A percentile compares a stretch with the other conserved stretches of the same genome.
Evolutionary conservation across 1,140 invertebrate species (phyloP).

Genomic region (Micrasema minimum): DNA sequence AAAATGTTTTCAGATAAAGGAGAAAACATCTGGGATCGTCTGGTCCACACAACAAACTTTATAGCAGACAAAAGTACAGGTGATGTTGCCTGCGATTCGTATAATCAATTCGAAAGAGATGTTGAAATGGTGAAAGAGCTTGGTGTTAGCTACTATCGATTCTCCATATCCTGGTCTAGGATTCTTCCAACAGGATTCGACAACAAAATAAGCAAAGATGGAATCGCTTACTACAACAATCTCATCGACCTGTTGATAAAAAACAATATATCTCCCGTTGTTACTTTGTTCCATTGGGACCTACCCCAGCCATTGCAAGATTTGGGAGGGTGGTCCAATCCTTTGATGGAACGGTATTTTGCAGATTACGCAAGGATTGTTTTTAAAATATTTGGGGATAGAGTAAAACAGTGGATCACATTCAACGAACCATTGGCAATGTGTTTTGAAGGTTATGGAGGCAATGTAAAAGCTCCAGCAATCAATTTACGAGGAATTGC

Average conservation of each 20-base stretch:
- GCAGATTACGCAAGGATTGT: constrained; percentile 67
- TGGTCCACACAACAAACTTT: constrained; percentile 58
- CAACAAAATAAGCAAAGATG: constrained; percentile 63
- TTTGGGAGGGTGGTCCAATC: constrained; percentile 69
- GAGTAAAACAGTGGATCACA: constrained; percentile 70
- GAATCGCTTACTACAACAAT: constrained; percentile 69
- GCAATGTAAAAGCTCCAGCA: constrained; percentile 63
- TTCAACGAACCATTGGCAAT: constrained; percentile 71
- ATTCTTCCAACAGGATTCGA: constrained; percentile 68
- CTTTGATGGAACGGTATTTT: constrained; percentile 66
- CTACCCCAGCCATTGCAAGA: constrained; percentile 67
- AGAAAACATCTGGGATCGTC: constrained; percentile 65
- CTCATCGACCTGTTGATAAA: constrained; percentile 66
- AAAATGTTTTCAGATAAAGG: constrained; percentile 56
- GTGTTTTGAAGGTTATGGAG: constrained; percentile 66
- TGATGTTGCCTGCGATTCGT: constrained; percentile 60
- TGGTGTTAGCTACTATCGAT: constrained; percentile 67
- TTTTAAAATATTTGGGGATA: constrained; percentile 67
- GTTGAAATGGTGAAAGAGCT: constrained; percentile 60
- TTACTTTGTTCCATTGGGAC: constrained; percentile 73
- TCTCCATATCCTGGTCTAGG: constrained; percentile 72
- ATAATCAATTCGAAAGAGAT: constrained; percentile 61
- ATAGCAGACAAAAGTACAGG: constrained; percentile 64
- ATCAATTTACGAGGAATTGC: constrained; percentile 60
- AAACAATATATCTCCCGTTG: constrained; percentile 65